Percentiles rank a stretch among this genome's conserved stretches.
Evolutionary conservation across 2,113 vertebrate species (phyloP).

Genomic region (Scomber japonicus): DNA sequence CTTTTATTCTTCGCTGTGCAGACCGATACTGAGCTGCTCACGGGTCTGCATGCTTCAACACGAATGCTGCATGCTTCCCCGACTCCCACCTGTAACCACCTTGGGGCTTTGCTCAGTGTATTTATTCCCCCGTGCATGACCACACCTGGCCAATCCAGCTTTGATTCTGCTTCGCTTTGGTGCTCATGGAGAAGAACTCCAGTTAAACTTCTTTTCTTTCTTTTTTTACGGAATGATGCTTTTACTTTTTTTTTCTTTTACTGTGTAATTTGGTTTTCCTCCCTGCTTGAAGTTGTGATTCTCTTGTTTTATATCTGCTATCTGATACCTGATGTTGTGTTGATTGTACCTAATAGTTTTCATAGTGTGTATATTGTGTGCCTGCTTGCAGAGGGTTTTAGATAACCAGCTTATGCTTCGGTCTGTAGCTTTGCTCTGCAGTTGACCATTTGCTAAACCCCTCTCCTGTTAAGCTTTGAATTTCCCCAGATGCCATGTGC

Average conservation of each 20-base stretch:
- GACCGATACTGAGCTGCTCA: slow-evolving; percentile 37
- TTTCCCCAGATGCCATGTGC: slow-evolving; percentile 31
- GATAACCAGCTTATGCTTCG: slow-evolving; percentile 17
- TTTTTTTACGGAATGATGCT: not conserved
- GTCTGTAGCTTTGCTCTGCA: slow-evolving; percentile 37
- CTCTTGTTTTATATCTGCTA: slow-evolving; percentile 26
- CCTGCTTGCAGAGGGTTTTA: slow-evolving; percentile 9
- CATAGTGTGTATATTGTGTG: slow-evolving; percentile 2
- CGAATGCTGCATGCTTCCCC: slow-evolving; percentile 72
- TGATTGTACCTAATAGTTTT: not conserved
- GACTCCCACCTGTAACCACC: slow-evolving; percentile 21
- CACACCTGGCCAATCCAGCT: slow-evolving; percentile 54
- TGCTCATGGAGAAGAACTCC: slow-evolving; percentile 6
- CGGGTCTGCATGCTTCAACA: slow-evolving; percentile 70
- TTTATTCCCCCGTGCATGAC: slow-evolving; percentile 58
- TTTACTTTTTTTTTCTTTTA: slow-evolving; percentile 4
- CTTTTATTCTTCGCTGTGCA: slow-evolving; percentile 44
- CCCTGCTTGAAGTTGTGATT: slow-evolving; percentile 21
- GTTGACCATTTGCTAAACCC: slow-evolving; percentile 1
- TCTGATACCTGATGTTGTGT: slow-evolving; percentile 9
- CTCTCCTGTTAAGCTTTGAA: slow-evolving; percentile 6
- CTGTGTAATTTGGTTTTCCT: slow-evolving; percentile 17
- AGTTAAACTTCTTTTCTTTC: not conserved
- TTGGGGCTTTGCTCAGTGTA: slow-evolving; percentile 37
- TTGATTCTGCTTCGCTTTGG: slow-evolving; percentile 46